Base-by-base conservation (phyloP, 1,140 invertebrate species). In the Ceratoteleas bidentatus region DNA sequence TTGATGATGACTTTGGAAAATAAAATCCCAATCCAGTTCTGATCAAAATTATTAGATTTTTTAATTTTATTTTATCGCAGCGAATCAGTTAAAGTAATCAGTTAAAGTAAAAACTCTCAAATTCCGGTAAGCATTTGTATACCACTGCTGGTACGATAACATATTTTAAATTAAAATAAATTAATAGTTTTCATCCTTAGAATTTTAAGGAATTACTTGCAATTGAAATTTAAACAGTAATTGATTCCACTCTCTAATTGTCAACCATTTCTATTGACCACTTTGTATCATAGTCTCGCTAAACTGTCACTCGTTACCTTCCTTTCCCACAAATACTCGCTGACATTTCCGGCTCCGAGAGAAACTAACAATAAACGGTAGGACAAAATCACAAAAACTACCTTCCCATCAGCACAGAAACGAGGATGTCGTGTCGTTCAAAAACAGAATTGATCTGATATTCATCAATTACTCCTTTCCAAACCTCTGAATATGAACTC, bases 241-340 rank as follows among this genome's bases (percentile, higher is more conserved):
- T n/a, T n/a, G n/a, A n/a, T 43, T 43, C 40, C 8, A n/a, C n/a
- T 10, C 8, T 43, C 2, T 43, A 43, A 49, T 65, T 53, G 24
- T 54, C n/a, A 45, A 32, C 24, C 40, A 40, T 14, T 38, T 7
- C 9, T 15, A 47, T 62, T 60, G 68, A 62, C 14, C 61, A 74
- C 56, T 74, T 38, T 64, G 38, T 36, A 60, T 60, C 33, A 62
- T 38, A 68, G 36, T 58, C 49, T 61, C 16, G 15, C 54, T 43
- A 68, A 76, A 76, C 34, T 76, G 73, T 76, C 73, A 68, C 76
- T 54, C 47, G 47, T 54, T 70, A 61, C 68, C 68, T 57, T 66
- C 68, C 68, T 68, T 79, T 79, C 62, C 56, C 68, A 79, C 76
- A 79, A 79, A 79, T 61, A 79, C 57, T 79, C 24, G 53, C 53